A percentile compares a stretch with the other conserved stretches of the same genome.
Conservation (phyloP, 2,888 invertebrate species). For the Ommatoiulus sabulosus region DNA sequence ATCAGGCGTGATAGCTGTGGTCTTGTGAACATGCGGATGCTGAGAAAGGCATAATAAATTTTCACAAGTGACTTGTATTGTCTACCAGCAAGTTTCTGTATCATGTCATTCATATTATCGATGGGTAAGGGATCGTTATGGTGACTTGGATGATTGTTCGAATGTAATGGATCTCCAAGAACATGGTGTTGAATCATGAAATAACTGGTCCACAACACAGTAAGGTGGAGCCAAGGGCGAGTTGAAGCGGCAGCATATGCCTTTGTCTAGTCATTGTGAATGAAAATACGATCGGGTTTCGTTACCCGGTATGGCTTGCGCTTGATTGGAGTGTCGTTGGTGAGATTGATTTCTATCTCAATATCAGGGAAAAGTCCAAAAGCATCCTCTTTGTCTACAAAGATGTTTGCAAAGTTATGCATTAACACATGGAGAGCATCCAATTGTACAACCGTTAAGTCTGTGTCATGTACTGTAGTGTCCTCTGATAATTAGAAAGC, state of each 20-base stretch:
- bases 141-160: not conserved
- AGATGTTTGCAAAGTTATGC: not conserved
- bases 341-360: slow-evolving; percentile 25
- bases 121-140: not conserved
- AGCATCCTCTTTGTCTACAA: not conserved
- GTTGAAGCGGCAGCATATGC: slow-evolving; percentile 23
- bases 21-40: slow-evolving; percentile 41
- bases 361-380: not conserved
- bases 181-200: slow-evolving; percentile 1
- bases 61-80: not conserved
- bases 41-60: not conserved
- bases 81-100: not conserved
- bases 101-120: slow-evolving; percentile 52
- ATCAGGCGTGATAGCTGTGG: not conserved
- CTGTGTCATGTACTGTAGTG: too few species aligned
- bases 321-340: slow-evolving; percentile 3
- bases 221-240: slow-evolving; percentile 35
- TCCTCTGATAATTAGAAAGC: too few species aligned
- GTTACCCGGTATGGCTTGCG: slow-evolving; percentile 3
- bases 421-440: too few species aligned
- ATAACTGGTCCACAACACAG: slow-evolving; percentile 22
- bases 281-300: not conserved
- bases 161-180: not conserved
- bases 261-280: not conserved
- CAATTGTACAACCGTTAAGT: too few species aligned